These are phyloP conservation scores for Prorops nasuta DNA, from an alignment of 1,140 invertebrate species.

Conservation along the genomic window DNA sequence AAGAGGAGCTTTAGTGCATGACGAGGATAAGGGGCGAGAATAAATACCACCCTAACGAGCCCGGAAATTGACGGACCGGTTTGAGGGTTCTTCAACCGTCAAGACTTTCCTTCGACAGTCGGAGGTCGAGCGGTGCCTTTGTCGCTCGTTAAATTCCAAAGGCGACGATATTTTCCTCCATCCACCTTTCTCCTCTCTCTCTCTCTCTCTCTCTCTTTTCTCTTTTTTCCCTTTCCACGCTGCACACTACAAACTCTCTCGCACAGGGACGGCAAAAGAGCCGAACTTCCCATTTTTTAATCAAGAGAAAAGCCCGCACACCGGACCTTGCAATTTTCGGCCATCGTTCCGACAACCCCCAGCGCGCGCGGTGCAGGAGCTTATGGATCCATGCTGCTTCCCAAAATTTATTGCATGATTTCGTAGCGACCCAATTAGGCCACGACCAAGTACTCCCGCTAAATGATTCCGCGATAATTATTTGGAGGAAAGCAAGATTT, in stretches of 20 bases:
- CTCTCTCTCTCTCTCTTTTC: background rate
- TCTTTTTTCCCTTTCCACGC: background rate
- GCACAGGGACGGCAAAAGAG: too few relatives aligned
- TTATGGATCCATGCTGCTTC: too few relatives aligned
- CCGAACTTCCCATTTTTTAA: too few relatives aligned
- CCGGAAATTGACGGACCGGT: conserved; percentile 34
- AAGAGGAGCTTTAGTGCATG: background rate
- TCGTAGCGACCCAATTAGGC: too few relatives aligned
- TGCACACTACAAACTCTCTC: too few relatives aligned
- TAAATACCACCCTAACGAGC: conserved; percentile 38
- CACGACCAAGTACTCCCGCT: too few relatives aligned
- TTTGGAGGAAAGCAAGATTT: background rate
- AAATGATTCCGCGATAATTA: conserved; percentile 1
- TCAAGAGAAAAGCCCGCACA: too few relatives aligned
- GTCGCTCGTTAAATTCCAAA: conserved; percentile 38
- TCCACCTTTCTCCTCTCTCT: background rate
- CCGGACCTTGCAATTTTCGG: too few relatives aligned
- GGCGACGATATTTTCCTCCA: conserved; percentile 21
- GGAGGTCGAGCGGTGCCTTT: conserved; percentile 32
- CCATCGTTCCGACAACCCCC: too few relatives aligned
- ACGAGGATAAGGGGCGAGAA: conserved; percentile 19
- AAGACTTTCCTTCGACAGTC: conserved; percentile 16
- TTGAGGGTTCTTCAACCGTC: conserved; percentile 28
- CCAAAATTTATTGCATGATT: too few relatives aligned
- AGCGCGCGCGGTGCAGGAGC: too few relatives aligned